Evolutionary conservation across 2,888 invertebrate genomes (phyloP).

Genomic region (Lepidocyrtinus sp.): DNA sequence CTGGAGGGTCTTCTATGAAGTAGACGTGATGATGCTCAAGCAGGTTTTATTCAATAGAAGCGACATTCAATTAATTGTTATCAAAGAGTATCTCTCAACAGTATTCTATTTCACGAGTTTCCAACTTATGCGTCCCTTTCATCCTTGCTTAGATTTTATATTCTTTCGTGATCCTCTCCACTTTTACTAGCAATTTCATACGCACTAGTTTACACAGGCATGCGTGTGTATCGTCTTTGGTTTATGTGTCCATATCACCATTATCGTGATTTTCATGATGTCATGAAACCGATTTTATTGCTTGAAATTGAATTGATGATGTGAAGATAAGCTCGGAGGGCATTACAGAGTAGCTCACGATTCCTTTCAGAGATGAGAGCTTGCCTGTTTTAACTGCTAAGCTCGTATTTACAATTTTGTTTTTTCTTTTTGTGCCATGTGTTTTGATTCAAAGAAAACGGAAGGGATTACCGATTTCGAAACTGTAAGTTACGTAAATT

Average conservation of each 20-base stretch:
- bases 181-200: no score
- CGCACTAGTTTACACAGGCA: no score
- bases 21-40: conserved; percentile 43
- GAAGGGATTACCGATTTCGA: conserved; percentile 36
- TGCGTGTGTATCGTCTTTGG: no score
- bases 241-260: conserved; percentile 36
- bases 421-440: conserved; percentile 5
- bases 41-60: conserved; percentile 44
- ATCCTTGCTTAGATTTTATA: conserved; percentile 7
- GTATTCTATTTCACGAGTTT: conserved; percentile 52
- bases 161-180: conserved; percentile 19
- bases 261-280: conserved; percentile 10
- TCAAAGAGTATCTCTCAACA: conserved; percentile 44
- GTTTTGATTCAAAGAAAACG: conserved; percentile 2
- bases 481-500: no score
- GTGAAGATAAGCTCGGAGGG: not conserved
- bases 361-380: no score
- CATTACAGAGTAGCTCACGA: conserved; percentile 24
- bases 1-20: no score
- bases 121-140: no score
- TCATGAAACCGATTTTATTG: conserved; percentile 39
- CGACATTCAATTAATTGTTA: conserved; percentile 60
- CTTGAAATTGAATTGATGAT: conserved; percentile 36
- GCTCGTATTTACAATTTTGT: not conserved
- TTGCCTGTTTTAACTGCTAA: no score